A percentile compares a stretch with the other conserved stretches of the same genome.
phyloP scores from a whole-genome alignment of 2,888 invertebrate species.

The Cerceris rybyensis region DNA sequence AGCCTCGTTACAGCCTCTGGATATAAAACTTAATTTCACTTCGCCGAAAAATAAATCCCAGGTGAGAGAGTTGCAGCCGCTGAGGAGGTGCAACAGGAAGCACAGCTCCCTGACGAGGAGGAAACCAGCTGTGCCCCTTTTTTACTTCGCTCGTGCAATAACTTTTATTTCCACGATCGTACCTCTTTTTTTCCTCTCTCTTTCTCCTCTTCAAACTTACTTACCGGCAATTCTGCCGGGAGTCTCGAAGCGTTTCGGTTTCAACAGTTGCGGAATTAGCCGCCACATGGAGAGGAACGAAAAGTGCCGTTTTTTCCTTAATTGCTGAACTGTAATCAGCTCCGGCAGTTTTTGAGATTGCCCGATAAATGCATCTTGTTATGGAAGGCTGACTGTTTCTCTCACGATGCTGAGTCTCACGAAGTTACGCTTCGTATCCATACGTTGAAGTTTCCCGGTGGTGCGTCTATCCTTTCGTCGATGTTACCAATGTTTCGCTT shows the following conservation, averaged over 20 bases:
- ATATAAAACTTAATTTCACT: constrained; percentile 73
- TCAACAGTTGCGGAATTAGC: constrained; percentile 16
- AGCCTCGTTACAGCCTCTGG: constrained; percentile 65
- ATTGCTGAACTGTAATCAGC: constrained; percentile 2
- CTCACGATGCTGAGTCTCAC: neutral
- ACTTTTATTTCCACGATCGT: constrained; percentile 47
- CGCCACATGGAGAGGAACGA: constrained; percentile 13
- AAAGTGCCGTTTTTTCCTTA: neutral
- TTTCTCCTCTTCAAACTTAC: constrained; percentile 28
- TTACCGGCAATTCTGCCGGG: constrained; percentile 49
- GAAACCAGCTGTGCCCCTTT: constrained; percentile 51
- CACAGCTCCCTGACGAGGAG: constrained; percentile 30
- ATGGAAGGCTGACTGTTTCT: neutral
- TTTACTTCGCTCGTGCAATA: constrained; percentile 36
- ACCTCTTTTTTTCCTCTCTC: constrained; percentile 28
- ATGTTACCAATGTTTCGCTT: constrained; percentile 25
- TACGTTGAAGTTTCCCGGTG: constrained; percentile 54
- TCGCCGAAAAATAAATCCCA: constrained; percentile 68
- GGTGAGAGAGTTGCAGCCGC: constrained; percentile 29
- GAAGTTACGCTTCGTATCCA: constrained; percentile 24
- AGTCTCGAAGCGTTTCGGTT: constrained; percentile 39
- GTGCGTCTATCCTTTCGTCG: constrained; percentile 23
- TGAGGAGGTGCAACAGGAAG: constrained; percentile 46
- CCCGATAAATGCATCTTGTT: neutral
- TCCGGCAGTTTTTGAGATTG: neutral